Base-by-base conservation (phyloP, 2,113 vertebrate species). In the Bubo scandiacus region DNA sequence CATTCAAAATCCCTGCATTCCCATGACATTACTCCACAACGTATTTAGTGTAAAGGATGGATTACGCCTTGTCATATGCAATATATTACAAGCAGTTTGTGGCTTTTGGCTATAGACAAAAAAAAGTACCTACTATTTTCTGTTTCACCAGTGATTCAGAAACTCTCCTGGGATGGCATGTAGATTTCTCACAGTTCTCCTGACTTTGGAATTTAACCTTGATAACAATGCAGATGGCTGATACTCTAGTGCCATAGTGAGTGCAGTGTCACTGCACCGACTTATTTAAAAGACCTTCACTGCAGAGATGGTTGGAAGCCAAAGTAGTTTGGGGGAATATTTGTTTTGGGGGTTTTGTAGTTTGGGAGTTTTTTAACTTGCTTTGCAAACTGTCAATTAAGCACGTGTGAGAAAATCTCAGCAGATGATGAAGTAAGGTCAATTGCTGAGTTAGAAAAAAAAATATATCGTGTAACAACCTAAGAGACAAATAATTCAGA, bases 171-270 rank as follows among this genome's bases (percentile, higher is more conserved):
- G 66, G 77, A 88, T 45, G 13, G 49, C 30, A 40, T 22, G 21
- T 16, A 25, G 63, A 51, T 92, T 74, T 86, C 45, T 27, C 62
- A 61, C 94, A 94, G 78, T 66, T 93, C 63, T 71, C 32, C 52
- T 94, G 94, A 86, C 90, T 27, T 25, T 79, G 68, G 73, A 54
- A 15, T 55, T 63, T 93, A 78, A 90, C 90, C 66, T 94, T 94
- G 62, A 68, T 78, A 58, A 29, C 57, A 49, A 1, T 54, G 63
- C 84, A 92, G 94, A 27, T 58, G 58, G 71, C 54, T 63, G 47
- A 80, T 70, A 45, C 55, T 88, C 49, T 34, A 25, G 45, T 81
- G 87, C 59, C 30, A 23, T 12, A 68, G 77, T 4, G 7, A 81
- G 38, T 23, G 36, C 42, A 38, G 57, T 22, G 34, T 59, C 55